These are phyloP conservation scores for Tyrannus savana DNA, from an alignment of 2,113 vertebrate genomes.

Conservation along the genomic window DNA sequence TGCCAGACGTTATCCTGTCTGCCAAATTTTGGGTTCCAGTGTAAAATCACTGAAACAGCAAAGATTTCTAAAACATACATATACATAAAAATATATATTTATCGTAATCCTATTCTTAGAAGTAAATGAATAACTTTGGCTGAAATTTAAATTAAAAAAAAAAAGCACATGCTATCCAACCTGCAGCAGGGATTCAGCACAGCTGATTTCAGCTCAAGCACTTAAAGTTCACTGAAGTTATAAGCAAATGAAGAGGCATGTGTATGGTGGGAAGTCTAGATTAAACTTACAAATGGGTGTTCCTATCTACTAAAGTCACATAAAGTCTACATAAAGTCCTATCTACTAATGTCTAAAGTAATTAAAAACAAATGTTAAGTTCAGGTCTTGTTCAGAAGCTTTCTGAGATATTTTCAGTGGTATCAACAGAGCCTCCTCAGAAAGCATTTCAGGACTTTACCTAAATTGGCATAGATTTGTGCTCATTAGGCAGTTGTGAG, in stretches of 20 bases:
- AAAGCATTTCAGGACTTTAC: not conserved
- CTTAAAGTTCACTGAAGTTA: not conserved
- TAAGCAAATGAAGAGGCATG: not conserved
- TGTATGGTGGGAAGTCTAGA: not conserved
- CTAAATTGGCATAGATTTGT: not conserved
- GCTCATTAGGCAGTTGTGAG: not conserved
- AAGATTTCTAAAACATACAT: not conserved
- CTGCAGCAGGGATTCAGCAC: not conserved
- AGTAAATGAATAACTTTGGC: not conserved
- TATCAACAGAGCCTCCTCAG: not conserved
- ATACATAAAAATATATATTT: not conserved
- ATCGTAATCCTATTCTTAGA: not conserved
- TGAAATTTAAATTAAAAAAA: not conserved
- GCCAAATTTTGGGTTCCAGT: not conserved
- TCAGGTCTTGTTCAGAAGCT: not conserved
- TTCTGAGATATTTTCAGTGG: not conserved
- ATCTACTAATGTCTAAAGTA: not conserved
- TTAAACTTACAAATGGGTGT: not conserved
- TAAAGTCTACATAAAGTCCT: too few relatives aligned
- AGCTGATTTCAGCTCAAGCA: not conserved
- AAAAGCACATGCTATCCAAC: not conserved
- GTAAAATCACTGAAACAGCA: not conserved
- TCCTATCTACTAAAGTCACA: not conserved
- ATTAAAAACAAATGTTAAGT: not conserved
- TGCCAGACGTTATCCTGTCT: not conserved